phyloP scores from a whole-genome alignment of 2,113 vertebrate species.

The Columba livia region DNA sequence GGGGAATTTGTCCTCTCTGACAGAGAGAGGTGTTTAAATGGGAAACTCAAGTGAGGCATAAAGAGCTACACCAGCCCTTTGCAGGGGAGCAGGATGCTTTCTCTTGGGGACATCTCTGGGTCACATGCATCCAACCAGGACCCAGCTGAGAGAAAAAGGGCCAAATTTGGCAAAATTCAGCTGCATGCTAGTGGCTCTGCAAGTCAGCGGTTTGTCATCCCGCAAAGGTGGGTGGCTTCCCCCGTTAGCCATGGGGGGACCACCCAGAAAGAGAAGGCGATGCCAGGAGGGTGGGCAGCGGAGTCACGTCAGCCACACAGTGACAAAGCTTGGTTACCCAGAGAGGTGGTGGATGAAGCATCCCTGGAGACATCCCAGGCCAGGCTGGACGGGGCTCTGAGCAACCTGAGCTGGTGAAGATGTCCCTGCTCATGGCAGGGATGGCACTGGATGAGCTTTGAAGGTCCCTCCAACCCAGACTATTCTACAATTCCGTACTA shows the following conservation, averaged over 20 bases:
- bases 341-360: no score
- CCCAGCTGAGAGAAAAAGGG: background rate
- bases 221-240: background rate
- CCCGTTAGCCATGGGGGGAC: rapidly evolving
- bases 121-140: rapidly evolving
- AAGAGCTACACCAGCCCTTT: background rate
- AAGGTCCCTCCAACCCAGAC: no score
- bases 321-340: background rate
- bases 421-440: no score
- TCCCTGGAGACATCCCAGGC: no score
- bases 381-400: no score
- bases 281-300: rapidly evolving
- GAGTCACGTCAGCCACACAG: background rate
- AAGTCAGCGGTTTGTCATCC: background rate
- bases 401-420: no score
- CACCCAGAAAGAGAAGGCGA: background rate
- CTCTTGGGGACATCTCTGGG: background rate
- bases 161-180: background rate
- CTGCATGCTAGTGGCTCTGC: background rate
- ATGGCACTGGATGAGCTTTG: no score
- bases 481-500: no score
- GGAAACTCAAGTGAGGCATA: background rate
- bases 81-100: background rate
- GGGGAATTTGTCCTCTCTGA: background rate
- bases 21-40: background rate